phyloP scores from a whole-genome alignment of 1,140 invertebrate genomes.

The Philopotamus ludificatus region DNA sequence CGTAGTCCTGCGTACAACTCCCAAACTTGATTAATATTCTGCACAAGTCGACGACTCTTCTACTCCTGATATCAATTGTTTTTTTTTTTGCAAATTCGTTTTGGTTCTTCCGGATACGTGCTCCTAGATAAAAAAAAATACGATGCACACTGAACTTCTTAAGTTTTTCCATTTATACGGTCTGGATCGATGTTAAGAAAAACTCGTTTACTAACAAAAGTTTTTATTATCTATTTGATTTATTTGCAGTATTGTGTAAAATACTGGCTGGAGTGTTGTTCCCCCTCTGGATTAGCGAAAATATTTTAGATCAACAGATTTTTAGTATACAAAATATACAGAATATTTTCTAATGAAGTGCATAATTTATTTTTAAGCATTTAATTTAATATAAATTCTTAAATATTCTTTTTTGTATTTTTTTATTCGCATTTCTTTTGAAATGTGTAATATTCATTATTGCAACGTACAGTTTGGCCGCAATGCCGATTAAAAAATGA shows the following conservation, averaged over 20 bases:
- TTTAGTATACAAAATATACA: no score
- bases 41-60: slow-evolving; percentile 35
- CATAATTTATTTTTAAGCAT: no score
- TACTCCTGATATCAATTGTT: slow-evolving; percentile 41
- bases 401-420: no score
- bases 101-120: slow-evolving; percentile 21
- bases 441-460: no score
- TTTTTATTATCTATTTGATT: slow-evolving; percentile 28
- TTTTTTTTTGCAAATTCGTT: slow-evolving; percentile 38
- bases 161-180: slow-evolving; percentile 16
- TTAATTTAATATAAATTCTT: no score
- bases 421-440: no score
- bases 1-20: slow-evolving; percentile 2
- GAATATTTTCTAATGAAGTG: no score
- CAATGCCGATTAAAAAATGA: no score
- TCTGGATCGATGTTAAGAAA: neutral
- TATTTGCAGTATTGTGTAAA: slow-evolving; percentile 14
- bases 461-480: no score
- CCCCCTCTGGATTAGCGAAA: no score
- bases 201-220: slow-evolving; percentile 15
- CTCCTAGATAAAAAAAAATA: slow-evolving; percentile 29
- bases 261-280: no score
- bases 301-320: no score
- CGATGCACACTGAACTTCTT: slow-evolving; percentile 31
- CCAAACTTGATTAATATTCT: slow-evolving; percentile 38